These are phyloP conservation scores for Rhagonycha lutea DNA, from an alignment of 2,888 invertebrate genomes.

Conservation along the genomic window DNA sequence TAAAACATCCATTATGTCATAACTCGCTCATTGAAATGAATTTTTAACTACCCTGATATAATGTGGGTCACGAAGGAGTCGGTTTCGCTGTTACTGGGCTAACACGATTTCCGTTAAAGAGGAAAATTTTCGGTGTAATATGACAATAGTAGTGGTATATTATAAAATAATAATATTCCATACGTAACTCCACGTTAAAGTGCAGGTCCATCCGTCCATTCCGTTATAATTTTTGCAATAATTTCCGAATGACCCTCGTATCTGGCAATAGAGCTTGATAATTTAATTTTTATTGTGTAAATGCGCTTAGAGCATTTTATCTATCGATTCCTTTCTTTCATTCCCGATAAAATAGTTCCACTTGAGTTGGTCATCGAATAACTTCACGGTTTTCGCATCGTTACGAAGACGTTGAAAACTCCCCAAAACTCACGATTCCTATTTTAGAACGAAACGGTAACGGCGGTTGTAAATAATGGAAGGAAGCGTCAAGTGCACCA, in stretches of 20 bases:
- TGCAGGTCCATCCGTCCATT: no score
- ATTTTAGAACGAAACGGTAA: not conserved
- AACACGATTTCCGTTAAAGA: not conserved
- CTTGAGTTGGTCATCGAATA: not conserved
- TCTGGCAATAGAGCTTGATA: no score
- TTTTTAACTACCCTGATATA: not conserved
- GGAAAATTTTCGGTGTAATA: not conserved
- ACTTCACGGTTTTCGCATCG: not conserved
- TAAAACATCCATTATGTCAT: slow-evolving; percentile 30
- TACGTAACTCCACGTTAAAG: no score
- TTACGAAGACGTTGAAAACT: not conserved
- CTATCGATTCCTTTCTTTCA: not conserved
- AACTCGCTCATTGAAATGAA: slow-evolving; percentile 12
- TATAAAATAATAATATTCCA: no score
- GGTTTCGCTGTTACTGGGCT: not conserved
- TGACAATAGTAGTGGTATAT: no score
- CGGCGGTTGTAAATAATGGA: not conserved
- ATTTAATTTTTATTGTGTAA: not conserved
- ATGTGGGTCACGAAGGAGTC: not conserved
- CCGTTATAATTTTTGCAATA: no score
- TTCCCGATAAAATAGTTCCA: not conserved
- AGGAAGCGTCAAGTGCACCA: slow-evolving; percentile 10
- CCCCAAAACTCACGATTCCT: not conserved
- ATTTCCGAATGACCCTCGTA: no score
- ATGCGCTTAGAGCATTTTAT: not conserved